phyloP scores from a whole-genome alignment of 2,113 vertebrate species.

The Uria lomvia region DNA sequence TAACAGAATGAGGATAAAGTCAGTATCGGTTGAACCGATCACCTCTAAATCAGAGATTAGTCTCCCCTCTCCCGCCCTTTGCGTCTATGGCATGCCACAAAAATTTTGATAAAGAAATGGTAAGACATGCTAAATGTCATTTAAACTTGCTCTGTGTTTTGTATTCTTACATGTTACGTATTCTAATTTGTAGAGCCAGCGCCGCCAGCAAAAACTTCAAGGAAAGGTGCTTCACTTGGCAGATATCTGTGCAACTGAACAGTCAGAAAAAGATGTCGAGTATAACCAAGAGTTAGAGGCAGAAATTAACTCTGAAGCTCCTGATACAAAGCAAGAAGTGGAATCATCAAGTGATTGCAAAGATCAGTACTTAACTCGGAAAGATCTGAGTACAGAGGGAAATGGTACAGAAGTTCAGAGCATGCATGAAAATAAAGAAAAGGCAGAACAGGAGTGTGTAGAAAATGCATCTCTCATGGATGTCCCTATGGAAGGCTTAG shows the following conservation, averaged over 20 bases:
- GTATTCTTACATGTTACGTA: background rate
- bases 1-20: background rate
- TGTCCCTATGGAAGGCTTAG: background rate
- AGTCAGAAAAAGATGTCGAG: slow-evolving; percentile 8
- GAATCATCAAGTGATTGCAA: background rate
- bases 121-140: background rate
- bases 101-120: background rate
- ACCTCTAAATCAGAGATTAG: background rate
- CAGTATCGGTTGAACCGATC: background rate
- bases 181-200: slow-evolving; percentile 79
- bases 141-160: background rate
- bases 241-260: background rate
- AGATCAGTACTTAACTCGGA: slow-evolving; percentile 16
- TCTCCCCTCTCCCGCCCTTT: background rate
- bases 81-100: background rate
- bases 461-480: background rate
- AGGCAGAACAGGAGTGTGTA: background rate
- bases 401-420: background rate
- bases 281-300: slow-evolving; percentile 26
- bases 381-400: slow-evolving; percentile 18
- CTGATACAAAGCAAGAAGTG: slow-evolving; percentile 34
- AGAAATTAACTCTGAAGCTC: slow-evolving; percentile 38
- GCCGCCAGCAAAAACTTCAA: slow-evolving; percentile 85
- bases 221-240: slow-evolving; percentile 71
- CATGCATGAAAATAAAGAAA: slow-evolving; percentile 5